These are phyloP conservation scores for Oncorhynchus kisutch DNA, from an alignment of 2,113 vertebrate species.

Conservation along the genomic window DNA sequence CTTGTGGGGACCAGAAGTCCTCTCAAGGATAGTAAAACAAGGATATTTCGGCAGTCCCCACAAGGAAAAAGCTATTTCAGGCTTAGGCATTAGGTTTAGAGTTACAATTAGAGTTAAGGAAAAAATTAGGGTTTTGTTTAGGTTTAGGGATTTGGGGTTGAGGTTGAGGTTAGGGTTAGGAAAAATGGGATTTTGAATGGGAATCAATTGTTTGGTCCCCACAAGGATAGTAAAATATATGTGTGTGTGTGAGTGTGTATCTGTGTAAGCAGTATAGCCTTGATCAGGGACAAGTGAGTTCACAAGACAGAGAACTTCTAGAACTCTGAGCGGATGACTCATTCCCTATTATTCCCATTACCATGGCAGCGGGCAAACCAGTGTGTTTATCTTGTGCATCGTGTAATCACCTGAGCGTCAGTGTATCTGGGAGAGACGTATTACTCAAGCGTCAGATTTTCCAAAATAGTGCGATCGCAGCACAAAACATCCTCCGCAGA, in stretches of 20 bases:
- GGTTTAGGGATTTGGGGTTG: background rate
- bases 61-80: no score
- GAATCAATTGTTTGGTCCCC: no score
- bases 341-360: conserved; percentile 1
- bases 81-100: no score
- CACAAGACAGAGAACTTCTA: background rate
- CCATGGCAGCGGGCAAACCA: conserved; percentile 17
- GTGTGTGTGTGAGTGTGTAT: background rate
- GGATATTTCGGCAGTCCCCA: no score
- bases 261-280: background rate
- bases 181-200: no score
- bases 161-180: no score
- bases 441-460: conserved; percentile 12
- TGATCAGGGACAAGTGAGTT: background rate
- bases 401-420: background rate
- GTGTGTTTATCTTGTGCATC: background rate
- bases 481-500: background rate
- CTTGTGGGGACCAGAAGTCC: no score
- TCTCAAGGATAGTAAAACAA: no score
- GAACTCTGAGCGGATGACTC: conserved; percentile 8
- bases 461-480: background rate
- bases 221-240: background rate
- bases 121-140: no score
- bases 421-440: background rate
- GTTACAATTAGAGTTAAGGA: no score